Evolutionary conservation across 2,113 vertebrate genomes (phyloP), one percentile per base, ranked within the genome.

Genomic region (Cisticola juncidis): DNA sequence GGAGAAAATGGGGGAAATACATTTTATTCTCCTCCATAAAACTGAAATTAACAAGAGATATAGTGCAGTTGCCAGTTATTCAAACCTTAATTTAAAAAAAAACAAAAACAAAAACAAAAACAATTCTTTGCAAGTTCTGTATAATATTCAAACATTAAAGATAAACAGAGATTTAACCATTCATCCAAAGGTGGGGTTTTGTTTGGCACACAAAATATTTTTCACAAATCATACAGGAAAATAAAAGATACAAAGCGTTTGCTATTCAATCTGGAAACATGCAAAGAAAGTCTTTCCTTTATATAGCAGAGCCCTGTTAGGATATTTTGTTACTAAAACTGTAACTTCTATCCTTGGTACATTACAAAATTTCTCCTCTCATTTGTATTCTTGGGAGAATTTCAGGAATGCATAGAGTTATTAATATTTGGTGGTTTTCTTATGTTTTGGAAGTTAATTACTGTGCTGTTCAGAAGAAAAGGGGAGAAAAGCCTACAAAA

Each of bases 291-390:
- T 24, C 4, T 38, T 73, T 81, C 3, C 4, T 24, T 2, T n/a
- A 0, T 29, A 3, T 51, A 9, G 17, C 13, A 68, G 4, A 48
- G 3, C 31, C 3, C 3, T 29, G 3, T 8, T 6, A 26, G 6
- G 66, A 31, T 33, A 20, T 16, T 68, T 45, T 31, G 1, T 38
- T 58, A 17, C 29, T 38, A 69, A 58, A 54, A 1, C 2, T 7
- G 0, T 35, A 17, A 48, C 22, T 83, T 80, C 18, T 60, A 5
- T 33, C 5, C 9, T 33, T 1, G 0, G 4, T 31, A 2, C 17
- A 20, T 47, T 73, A 6, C 4, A 5, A 11, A 60, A 61, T 11
- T 48, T 56, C 26, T 17, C 5, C 12, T 15, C 1, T 56, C 18
- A 26, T 6, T 17, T 74, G 5, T 40, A 7, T 40, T 56, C 65